phyloP scores from a whole-genome alignment of 2,888 invertebrate genomes.

The Hyposoter dolosus region DNA sequence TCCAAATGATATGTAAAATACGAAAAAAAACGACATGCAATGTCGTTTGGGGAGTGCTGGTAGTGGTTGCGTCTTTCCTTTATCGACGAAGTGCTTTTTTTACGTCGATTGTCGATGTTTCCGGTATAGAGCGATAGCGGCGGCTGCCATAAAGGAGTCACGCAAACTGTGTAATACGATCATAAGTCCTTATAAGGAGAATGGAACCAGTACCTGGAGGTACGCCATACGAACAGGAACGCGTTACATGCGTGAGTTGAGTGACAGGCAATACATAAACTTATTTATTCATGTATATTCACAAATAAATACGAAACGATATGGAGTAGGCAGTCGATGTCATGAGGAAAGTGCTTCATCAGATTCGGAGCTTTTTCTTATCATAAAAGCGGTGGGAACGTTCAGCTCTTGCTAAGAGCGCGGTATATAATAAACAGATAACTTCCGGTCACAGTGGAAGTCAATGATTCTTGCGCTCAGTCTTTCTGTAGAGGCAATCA shows the following conservation, averaged over 20 bases:
- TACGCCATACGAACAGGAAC: conserved; percentile 20
- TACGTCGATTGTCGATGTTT: conserved; percentile 27
- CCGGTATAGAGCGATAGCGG: conserved; percentile 31
- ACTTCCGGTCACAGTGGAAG: not conserved
- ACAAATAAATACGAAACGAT: not conserved
- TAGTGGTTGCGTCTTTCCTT: conserved; percentile 2
- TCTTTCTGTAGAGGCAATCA: not conserved
- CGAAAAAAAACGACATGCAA: conserved; percentile 25
- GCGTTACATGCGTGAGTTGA: not conserved
- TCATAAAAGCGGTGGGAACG: not conserved
- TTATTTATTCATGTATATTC: not conserved
- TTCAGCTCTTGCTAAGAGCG: not conserved
- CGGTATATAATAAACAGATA: not conserved
- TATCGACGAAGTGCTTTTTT: conserved; percentile 1
- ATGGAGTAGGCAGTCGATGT: not conserved
- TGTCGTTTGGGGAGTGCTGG: not conserved
- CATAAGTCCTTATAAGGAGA: conserved; percentile 8
- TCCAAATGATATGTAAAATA: conserved; percentile 9
- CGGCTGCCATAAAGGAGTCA: conserved; percentile 20
- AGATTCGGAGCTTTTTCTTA: not conserved
- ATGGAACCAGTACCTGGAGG: conserved; percentile 32
- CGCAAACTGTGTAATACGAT: conserved; percentile 49
- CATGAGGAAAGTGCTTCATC: not conserved
- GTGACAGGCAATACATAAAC: conserved; percentile 25
- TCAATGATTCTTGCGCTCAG: not conserved